These are phyloP conservation scores for Andrena hattorfiana DNA, from an alignment of 2,888 invertebrate genomes.

Conservation along the genomic window DNA sequence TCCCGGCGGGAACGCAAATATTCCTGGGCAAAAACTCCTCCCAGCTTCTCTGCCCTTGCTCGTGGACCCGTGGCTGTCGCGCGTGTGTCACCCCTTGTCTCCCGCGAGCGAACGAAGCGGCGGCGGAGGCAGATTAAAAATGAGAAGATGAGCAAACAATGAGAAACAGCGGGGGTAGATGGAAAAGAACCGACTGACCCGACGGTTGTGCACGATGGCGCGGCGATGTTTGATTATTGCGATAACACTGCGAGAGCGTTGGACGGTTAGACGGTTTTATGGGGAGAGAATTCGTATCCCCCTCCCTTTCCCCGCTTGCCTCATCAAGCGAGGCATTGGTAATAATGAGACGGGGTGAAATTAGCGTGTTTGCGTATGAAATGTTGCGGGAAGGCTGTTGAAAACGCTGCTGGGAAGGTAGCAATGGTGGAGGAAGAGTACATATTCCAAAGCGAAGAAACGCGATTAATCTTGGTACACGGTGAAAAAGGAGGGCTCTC, in stretches of 20 bases:
- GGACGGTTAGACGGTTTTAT: too few species aligned
- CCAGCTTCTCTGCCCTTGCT: too few species aligned
- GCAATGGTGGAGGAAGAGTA: background rate
- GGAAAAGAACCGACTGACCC: conserved; percentile 7
- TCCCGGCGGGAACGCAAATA: conserved; percentile 28
- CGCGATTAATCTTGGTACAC: conserved; percentile 13
- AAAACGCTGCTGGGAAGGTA: background rate
- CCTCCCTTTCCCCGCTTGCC: too few species aligned
- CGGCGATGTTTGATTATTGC: too few species aligned
- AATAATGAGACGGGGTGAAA: too few species aligned
- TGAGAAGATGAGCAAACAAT: conserved; percentile 2
- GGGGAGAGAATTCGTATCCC: too few species aligned
- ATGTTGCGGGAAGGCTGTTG: too few species aligned
- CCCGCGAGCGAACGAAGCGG: conserved; percentile 2
- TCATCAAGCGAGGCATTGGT: too few species aligned
- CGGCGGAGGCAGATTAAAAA: conserved; percentile 14
- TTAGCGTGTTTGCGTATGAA: too few species aligned
- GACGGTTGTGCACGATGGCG: background rate
- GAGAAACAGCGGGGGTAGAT: background rate
- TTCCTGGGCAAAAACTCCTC: conserved; percentile 15
- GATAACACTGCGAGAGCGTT: too few species aligned
- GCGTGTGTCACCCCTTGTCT: background rate
- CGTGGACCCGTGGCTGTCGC: background rate
- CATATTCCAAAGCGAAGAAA: background rate
- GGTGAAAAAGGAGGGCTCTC: background rate